A percentile compares a stretch with the other conserved stretches of the same genome.
Conservation (phyloP, 2,888 invertebrate species). For the Watsonalla cultraria region DNA sequence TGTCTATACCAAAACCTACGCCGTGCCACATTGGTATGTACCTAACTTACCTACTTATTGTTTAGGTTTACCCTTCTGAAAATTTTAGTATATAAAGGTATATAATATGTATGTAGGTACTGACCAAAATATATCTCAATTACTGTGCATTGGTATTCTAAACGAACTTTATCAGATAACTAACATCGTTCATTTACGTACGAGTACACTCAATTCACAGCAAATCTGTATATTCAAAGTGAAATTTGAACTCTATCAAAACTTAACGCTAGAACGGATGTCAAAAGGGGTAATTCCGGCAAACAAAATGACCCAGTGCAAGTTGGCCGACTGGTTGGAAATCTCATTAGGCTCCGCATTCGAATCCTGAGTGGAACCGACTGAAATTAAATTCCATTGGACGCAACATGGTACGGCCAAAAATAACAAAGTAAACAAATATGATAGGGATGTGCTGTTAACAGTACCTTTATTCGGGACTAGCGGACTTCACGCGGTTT, state of each 20-base stretch:
- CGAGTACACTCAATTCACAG: not conserved
- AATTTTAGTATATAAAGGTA: no score
- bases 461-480: not conserved
- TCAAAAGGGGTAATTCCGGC: slow-evolving; percentile 10
- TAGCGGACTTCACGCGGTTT: no score
- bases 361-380: slow-evolving; percentile 19
- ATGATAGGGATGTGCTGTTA: slow-evolving; percentile 4
- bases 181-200: not conserved
- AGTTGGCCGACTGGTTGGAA: slow-evolving; percentile 6
- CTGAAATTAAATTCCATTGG: slow-evolving; percentile 39
- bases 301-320: slow-evolving; percentile 3
- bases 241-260: slow-evolving; percentile 9
- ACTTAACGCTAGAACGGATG: slow-evolving; percentile 11
- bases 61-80: no score
- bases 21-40: no score
- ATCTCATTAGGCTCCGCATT: slow-evolving; percentile 12
- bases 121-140: no score
- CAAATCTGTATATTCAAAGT: slow-evolving; percentile 4
- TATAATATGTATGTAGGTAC: no score
- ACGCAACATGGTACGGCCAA: slow-evolving; percentile 24
- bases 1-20: no score
- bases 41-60: no score
- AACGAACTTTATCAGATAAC: no score
- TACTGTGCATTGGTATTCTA: no score
- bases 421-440: slow-evolving; percentile 34